These are phyloP conservation scores for Rambutsinella grinnellia DNA, from an alignment of 2,888 invertebrate genomes.

Conservation along the genomic window DNA sequence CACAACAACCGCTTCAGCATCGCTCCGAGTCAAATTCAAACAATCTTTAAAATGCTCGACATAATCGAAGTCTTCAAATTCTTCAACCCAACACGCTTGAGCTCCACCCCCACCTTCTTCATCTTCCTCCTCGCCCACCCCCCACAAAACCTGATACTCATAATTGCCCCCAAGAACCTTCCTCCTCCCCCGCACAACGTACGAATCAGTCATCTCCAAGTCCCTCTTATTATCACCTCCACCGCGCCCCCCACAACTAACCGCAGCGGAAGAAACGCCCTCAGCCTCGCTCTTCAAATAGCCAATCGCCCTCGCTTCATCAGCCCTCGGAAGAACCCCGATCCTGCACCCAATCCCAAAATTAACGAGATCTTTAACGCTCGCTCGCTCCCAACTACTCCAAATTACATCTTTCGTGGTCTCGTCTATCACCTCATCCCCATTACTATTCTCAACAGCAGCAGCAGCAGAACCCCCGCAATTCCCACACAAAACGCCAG, in stretches of 20 bases:
- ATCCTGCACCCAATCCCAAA: constrained; percentile 24
- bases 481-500: neutral
- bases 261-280: neutral
- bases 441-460: neutral
- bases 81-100: neutral
- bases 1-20: neutral
- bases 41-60: constrained; percentile 25
- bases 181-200: constrained; percentile 56
- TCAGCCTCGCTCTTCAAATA: too few relatives aligned
- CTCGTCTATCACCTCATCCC: neutral
- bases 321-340: constrained; percentile 8
- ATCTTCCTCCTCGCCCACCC: constrained; percentile 55
- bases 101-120: constrained; percentile 7
- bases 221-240: constrained; percentile 48
- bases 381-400: neutral
- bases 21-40: neutral
- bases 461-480: too few relatives aligned
- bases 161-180: constrained; percentile 42
- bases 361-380: constrained; percentile 40
- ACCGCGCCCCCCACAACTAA: constrained; percentile 13
- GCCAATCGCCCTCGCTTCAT: too few relatives aligned
- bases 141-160: constrained; percentile 59
- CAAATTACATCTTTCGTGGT: neutral
- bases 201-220: constrained; percentile 61
- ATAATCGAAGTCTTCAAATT: constrained; percentile 8